These are phyloP conservation scores for Ceratina calcarata DNA, from an alignment of 1,140 invertebrate species.

Conservation along the genomic window DNA sequence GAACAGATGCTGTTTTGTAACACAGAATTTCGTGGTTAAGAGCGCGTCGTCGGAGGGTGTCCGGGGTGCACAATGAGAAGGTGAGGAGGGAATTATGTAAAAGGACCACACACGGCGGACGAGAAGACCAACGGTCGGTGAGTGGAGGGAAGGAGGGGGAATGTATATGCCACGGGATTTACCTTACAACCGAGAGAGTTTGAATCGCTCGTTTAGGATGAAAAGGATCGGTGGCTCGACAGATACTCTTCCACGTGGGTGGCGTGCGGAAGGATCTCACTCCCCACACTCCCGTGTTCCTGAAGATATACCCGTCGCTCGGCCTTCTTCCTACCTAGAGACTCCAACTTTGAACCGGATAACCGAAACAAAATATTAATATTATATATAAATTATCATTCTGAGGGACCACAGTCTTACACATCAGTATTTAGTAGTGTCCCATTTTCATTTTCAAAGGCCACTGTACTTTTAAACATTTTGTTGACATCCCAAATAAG, in stretches of 20 bases:
- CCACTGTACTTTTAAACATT: too few species aligned
- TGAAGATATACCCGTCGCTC: background rate
- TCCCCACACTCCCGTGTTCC: background rate
- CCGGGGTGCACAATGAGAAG: too few species aligned
- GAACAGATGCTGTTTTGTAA: too few species aligned
- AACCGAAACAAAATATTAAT: too few species aligned
- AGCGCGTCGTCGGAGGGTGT: too few species aligned
- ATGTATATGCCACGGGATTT: constrained; percentile 75
- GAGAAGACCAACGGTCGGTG: constrained; percentile 51
- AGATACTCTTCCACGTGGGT: constrained; percentile 68
- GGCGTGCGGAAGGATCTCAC: constrained; percentile 72
- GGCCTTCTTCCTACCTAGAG: constrained; percentile 50
- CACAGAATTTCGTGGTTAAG: too few species aligned
- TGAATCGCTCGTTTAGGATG: constrained; percentile 77
- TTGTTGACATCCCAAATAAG: too few species aligned
- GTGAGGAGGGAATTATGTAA: constrained; percentile 70
- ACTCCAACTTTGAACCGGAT: constrained; percentile 41
- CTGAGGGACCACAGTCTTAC: too few species aligned
- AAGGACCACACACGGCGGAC: constrained; percentile 75
- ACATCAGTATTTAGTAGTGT: too few species aligned
- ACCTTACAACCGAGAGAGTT: constrained; percentile 67
- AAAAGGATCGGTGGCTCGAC: constrained; percentile 75
- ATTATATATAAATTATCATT: too few species aligned
- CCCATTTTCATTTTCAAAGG: too few species aligned
- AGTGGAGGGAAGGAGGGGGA: constrained; percentile 67